Base-by-base conservation (phyloP, 2,797 vertebrate genomes). In the Crypturellus tataupa region DNA sequence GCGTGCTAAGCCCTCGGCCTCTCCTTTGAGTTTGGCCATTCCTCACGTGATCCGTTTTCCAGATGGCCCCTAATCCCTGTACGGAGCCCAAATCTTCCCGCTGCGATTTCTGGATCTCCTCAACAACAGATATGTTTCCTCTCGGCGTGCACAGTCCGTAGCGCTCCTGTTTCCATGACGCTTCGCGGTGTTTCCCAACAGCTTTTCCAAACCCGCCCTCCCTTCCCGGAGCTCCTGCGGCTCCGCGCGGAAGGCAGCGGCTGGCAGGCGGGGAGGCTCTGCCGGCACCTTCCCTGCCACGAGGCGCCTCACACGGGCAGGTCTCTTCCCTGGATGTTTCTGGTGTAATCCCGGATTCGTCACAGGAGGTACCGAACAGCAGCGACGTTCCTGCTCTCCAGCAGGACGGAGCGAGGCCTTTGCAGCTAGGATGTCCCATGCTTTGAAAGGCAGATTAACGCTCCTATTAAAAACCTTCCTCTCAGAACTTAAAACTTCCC, bases 61-160 rank as follows among this genome's bases (percentile, higher is more conserved):
- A 97, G 92, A 97, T 95, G 93, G 96, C 80, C 67, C 72, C 77
- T 96, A 93, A 97, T 96, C 95, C 92, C 91, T 86, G 15, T 62
- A 80, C n/a, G 68, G 72, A 80, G 39, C 59, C 64, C 72, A 96
- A 96, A 96, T 96, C 89, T 89, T 92, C 75, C 88, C 73, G 82
- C 86, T 85, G 88, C 69, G 63, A 79, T 94, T 72, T 93, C 85
- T 92, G 87, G 89, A 73, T 89, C 90, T 87, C 67, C 67, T 75
- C 83, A 85, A 49, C 24, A 24, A 72, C 33, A 69, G 59, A n/a
- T 76, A 91, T 8, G 10, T 75, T 87, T 92, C 80, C 68, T 71
- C 63, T 78, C 20, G 35, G 27, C 31, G 23, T 37, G n/a, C 35
- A 53, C 9, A 58, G n/a, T 72, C 78, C 89, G 53, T 21, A 44